Base-by-base conservation (phyloP, 2,113 vertebrate species). In the Rostratula benghalensis region DNA sequence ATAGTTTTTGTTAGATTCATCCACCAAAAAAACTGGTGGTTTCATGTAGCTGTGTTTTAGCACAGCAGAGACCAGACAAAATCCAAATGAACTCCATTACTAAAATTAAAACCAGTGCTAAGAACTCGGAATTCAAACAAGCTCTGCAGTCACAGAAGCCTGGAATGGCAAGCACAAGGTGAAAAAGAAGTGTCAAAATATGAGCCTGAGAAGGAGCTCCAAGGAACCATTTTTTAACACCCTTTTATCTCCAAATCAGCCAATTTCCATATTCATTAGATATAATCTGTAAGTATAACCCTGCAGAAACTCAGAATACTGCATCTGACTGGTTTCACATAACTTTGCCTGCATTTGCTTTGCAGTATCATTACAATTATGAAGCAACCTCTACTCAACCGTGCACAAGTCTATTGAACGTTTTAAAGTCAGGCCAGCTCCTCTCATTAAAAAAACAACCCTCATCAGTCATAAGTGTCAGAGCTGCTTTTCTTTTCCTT, bases 81-180 rank as follows among this genome's bases (percentile, higher is more conserved):
- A 82, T 59, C 46, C 30, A 75, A 94, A 82, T 64, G 13, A 78
- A 84, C 33, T 87, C 35, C 43, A 60, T 71, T 86, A 87, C 65
- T 82, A 60, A 94, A 94, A 91, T 94, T 54, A 89, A 95, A 96
- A 71, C 35, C 56, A 84, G 46, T 68, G 35, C 60, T 39, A 87
- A 56, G 80, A 94, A 77, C 51, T 59, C 46, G 64, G 73, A 43
- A 94, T 78, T 91, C 43, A 89, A 74, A 70, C 21, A 92, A 81
- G 50, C 18, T 85, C 35, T 0, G 1, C 45, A n/a, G 87, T 71
- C 6, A 5, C 11, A 93, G 86, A 94, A 81, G 27, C 30, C 69
- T 87, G 39, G 23, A 51, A 46, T 2, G 3, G 25, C 51, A 89
- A 45, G 11, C n/a, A 64, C 64, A 87, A 94, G 51, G 83, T 94